These are phyloP conservation scores for Synanthedon tipuliformis DNA, from an alignment of 2,888 invertebrate genomes.

Conservation along the genomic window DNA sequence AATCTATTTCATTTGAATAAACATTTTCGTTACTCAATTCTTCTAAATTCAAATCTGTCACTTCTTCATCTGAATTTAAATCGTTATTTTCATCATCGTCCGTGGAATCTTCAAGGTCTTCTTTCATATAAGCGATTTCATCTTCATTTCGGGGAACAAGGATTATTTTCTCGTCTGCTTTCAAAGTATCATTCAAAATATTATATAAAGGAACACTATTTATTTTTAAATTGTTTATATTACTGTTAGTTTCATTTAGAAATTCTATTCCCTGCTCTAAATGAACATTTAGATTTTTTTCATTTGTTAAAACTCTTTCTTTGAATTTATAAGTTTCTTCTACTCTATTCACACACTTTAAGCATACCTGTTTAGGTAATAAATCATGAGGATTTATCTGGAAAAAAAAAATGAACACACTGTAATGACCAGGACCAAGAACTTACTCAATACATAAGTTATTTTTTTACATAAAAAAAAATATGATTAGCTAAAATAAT, in stretches of 20 bases:
- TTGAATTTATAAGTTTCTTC: conserved; percentile 22
- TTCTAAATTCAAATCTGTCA: conserved; percentile 3
- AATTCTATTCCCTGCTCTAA: conserved; percentile 7
- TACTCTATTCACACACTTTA: conserved; percentile 23
- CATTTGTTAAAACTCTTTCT: conserved; percentile 20
- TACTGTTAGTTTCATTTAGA: conserved; percentile 13
- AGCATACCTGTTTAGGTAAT: conserved; percentile 31
- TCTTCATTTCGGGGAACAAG: too few species aligned
- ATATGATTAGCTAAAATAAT: too few species aligned
- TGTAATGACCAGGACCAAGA: too few species aligned
- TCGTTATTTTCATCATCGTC: not conserved
- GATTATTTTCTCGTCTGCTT: not conserved
- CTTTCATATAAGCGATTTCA: not conserved
- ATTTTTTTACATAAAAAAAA: too few species aligned
- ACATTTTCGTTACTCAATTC: not conserved
- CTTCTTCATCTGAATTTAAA: not conserved
- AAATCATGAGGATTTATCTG: conserved; percentile 3
- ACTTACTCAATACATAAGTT: too few species aligned
- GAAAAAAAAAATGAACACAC: not conserved
- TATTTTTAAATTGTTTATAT: not conserved
- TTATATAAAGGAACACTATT: not conserved
- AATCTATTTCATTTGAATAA: conserved; percentile 1
- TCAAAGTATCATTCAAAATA: not conserved
- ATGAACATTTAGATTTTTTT: conserved; percentile 19
- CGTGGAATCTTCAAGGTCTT: not conserved